A percentile compares a stretch with the other conserved stretches of the same genome.
phyloP scores from a whole-genome alignment of 2,797 vertebrate species.

The Paguma larvata region DNA sequence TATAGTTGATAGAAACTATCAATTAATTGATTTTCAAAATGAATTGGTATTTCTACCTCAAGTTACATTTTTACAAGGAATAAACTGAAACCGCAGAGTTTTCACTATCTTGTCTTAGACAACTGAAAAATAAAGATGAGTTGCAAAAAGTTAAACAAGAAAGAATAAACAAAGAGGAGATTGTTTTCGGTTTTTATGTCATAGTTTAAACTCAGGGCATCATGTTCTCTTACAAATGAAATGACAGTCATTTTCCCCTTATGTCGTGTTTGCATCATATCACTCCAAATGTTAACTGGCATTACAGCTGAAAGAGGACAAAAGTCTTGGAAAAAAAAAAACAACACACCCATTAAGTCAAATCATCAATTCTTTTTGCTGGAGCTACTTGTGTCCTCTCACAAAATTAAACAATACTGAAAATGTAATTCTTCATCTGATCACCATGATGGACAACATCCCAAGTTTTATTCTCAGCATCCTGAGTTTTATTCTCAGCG shows the following conservation, averaged over 20 bases:
- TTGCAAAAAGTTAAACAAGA: constrained; percentile 70
- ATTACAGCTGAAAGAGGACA: neutral
- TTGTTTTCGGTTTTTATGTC: constrained; percentile 5
- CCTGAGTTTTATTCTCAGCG: constrained; percentile 47
- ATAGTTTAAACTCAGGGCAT: constrained; percentile 48
- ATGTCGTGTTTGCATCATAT: neutral
- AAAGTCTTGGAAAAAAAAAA: neutral
- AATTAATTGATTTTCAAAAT: constrained; percentile 23
- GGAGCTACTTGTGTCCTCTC: neutral
- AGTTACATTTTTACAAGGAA: constrained; percentile 44
- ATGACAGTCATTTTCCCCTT: constrained; percentile 44
- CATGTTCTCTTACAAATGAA: constrained; percentile 62
- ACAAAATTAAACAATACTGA: constrained; percentile 41
- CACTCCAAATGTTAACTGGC: neutral
- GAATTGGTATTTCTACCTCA: constrained; percentile 13
- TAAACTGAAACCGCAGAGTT: constrained; percentile 61
- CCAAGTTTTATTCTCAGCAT: constrained; percentile 59
- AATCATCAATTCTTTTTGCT: constrained; percentile 42
- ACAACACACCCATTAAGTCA: neutral
- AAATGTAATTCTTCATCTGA: constrained; percentile 17
- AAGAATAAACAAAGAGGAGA: constrained; percentile 75
- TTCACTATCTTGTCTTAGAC: constrained; percentile 74
- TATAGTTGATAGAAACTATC: neutral
- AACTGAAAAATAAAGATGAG: constrained; percentile 83
- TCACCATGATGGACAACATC: neutral